Evolutionary conservation across 2,888 invertebrate genomes (phyloP).

Genomic region (Phyto melanocephala): DNA sequence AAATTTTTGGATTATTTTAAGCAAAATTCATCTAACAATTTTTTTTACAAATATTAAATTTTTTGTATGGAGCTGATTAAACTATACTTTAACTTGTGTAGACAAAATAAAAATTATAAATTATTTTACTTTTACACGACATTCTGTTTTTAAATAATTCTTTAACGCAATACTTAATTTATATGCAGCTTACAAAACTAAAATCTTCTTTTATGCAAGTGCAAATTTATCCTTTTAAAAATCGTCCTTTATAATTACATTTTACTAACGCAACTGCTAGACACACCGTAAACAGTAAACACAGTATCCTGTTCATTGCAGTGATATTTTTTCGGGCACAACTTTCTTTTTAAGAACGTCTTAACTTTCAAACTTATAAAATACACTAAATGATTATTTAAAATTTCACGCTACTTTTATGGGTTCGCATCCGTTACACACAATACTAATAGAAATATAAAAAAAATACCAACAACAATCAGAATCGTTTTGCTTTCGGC

Average conservation of each 20-base stretch:
- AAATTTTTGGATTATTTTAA: too few relatives aligned
- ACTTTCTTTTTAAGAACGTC: not conserved
- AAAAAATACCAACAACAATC: not conserved
- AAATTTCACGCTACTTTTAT: conserved; percentile 70
- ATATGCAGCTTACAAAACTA: too few relatives aligned
- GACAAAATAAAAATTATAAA: too few relatives aligned
- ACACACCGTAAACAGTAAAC: conserved; percentile 51
- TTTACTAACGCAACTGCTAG: conserved; percentile 55
- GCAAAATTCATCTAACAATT: too few relatives aligned
- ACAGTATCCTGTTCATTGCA: conserved; percentile 67
- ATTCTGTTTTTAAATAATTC: too few relatives aligned
- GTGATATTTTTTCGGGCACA: not conserved
- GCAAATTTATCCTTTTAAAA: not conserved
- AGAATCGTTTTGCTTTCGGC: not conserved
- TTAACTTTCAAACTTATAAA: conserved; percentile 51
- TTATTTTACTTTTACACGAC: too few relatives aligned
- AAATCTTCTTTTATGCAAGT: too few relatives aligned
- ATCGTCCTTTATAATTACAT: conserved; percentile 62
- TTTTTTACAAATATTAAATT: too few relatives aligned
- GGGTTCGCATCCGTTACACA: conserved; percentile 66
- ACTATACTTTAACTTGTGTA: too few relatives aligned
- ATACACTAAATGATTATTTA: conserved; percentile 66
- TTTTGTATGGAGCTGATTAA: too few relatives aligned
- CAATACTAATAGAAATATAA: not conserved
- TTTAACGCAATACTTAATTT: too few relatives aligned